Percentiles rank a stretch among this genome's conserved stretches.
Conservation (phyloP, 2,113 vertebrate genomes). For the Microtus oregoni region DNA sequence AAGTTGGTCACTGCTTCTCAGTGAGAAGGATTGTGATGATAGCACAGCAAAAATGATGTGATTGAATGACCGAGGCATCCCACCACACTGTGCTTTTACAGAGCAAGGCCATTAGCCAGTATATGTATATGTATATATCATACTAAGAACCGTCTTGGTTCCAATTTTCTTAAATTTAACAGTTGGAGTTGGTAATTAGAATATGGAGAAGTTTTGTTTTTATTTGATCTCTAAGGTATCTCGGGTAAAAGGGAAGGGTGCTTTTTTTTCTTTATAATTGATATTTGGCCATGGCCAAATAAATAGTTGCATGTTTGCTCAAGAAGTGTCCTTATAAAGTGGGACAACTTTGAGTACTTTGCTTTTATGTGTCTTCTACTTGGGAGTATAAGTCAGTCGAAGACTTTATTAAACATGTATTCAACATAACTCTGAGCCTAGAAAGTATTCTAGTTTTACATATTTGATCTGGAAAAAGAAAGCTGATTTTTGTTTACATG, state of each 20-base stretch:
- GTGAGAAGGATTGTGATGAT: background rate
- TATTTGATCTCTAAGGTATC: constrained; percentile 28
- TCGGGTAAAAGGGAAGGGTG: constrained; percentile 16
- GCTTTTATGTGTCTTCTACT: constrained; percentile 15
- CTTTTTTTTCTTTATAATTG: constrained; percentile 37
- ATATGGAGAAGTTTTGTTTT: constrained; percentile 30
- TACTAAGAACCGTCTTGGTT: background rate
- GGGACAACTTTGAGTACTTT: background rate
- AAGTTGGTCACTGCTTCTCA: background rate
- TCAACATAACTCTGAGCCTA: background rate
- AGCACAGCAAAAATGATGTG: background rate
- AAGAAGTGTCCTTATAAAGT: background rate
- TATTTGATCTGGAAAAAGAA: constrained; percentile 38
- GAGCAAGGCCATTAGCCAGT: background rate
- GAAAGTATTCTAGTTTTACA: constrained; percentile 20
- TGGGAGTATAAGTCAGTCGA: background rate
- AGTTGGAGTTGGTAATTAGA: background rate
- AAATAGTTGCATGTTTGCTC: constrained; percentile 21
- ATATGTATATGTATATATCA: background rate
- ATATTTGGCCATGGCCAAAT: background rate
- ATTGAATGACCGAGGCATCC: background rate
- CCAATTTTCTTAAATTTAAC: constrained; percentile 33
- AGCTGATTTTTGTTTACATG: constrained; percentile 17
- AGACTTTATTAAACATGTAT: background rate
- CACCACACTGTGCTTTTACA: background rate